Evolutionary conservation across 2,113 vertebrate genomes (phyloP).

Genomic region (Aptenodytes forsteri): DNA sequence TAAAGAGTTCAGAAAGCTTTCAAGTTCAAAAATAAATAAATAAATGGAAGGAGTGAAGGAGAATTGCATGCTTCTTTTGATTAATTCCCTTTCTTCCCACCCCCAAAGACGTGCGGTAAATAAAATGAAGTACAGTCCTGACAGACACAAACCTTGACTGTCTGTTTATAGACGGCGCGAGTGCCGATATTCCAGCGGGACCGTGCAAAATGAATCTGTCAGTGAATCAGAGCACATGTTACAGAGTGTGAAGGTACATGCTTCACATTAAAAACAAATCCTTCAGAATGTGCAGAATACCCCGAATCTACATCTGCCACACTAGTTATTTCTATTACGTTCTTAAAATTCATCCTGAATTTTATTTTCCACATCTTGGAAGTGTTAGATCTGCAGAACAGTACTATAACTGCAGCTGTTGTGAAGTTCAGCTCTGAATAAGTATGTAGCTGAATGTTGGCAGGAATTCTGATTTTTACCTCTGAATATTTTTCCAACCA

Average conservation of each 20-base stretch:
- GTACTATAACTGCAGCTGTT: slow-evolving; percentile 6
- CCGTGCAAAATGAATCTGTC: slow-evolving; percentile 2
- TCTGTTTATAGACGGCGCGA: slow-evolving; percentile 24
- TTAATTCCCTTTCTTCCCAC: slow-evolving; percentile 34
- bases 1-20: slow-evolving; percentile 23
- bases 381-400: slow-evolving; percentile 19
- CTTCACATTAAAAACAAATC: slow-evolving; percentile 51
- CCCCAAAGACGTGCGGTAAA: not conserved
- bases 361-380: slow-evolving; percentile 48
- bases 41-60: not conserved
- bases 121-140: slow-evolving; percentile 34
- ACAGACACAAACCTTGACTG: slow-evolving; percentile 45
- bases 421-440: slow-evolving; percentile 8
- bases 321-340: not conserved
- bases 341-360: slow-evolving; percentile 36
- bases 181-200: slow-evolving; percentile 42
- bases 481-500: not conserved
- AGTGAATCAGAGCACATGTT: slow-evolving; percentile 56
- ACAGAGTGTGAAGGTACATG: slow-evolving; percentile 54
- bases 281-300: slow-evolving; percentile 27
- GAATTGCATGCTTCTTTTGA: slow-evolving; percentile 1
- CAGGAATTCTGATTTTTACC: not conserved
- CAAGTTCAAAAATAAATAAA: slow-evolving; percentile 17
- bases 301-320: slow-evolving; percentile 45
- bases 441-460: not conserved